Conservation (phyloP, 2,888 invertebrate genomes). For the Dryadula phaetusa region DNA sequence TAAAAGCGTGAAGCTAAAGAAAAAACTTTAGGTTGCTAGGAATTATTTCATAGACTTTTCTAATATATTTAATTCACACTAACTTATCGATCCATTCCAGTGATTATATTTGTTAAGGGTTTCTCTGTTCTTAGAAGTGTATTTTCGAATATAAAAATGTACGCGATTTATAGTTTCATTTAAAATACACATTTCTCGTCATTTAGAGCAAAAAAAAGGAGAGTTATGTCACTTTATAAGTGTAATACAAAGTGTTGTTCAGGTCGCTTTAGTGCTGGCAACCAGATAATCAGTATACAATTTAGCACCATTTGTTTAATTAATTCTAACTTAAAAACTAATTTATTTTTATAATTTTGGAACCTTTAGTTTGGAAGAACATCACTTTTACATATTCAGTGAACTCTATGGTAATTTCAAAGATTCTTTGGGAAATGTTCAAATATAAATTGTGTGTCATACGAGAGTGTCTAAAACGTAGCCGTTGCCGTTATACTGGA, state of each 20-base stretch:
- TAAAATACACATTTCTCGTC: too few species aligned
- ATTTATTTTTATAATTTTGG: slow-evolving; percentile 47
- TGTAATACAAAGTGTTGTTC: neutral
- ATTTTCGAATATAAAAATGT: too few species aligned
- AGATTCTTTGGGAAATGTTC: slow-evolving; percentile 60
- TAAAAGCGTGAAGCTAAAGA: too few species aligned
- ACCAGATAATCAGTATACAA: slow-evolving; percentile 33
- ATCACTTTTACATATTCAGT: slow-evolving; percentile 47
- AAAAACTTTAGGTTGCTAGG: too few species aligned
- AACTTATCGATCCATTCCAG: too few species aligned
- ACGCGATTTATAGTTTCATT: too few species aligned
- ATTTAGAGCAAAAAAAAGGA: too few species aligned
- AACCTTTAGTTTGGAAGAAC: slow-evolving; percentile 50
- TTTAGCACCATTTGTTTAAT: slow-evolving; percentile 54
- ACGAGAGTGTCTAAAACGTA: slow-evolving; percentile 79
- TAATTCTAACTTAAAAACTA: slow-evolving; percentile 43
- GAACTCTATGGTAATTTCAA: slow-evolving; percentile 59
- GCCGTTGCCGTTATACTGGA: slow-evolving; percentile 55
- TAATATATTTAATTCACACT: too few species aligned
- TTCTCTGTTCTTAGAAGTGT: too few species aligned
- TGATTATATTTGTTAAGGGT: too few species aligned
- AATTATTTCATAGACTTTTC: too few species aligned
- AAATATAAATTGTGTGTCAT: slow-evolving; percentile 63
- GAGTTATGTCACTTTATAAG: too few species aligned
- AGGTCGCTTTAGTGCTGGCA: neutral